Base-by-base conservation (phyloP, 92 coral and sea anemone species). In the Paramuricea clavata region DNA sequence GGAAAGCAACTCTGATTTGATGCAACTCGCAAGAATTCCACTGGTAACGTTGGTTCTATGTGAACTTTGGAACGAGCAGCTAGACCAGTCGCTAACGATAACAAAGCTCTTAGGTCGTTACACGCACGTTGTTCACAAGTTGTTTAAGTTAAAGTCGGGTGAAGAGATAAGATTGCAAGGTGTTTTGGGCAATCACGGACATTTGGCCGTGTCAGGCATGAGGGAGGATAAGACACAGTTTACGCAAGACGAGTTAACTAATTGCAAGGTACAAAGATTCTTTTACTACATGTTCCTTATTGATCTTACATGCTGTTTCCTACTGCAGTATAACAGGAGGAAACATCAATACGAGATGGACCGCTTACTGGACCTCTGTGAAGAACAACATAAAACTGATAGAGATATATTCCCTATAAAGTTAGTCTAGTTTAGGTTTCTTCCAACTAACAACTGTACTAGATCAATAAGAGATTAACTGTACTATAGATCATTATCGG, bases 1-100 rank as follows among this genome's bases (percentile, higher is more conserved):
- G 49, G 34, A 41, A 60, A 60, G 13, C 31, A 61, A 27, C n/a
- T 17, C 17, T 10, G 47, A 59, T 13, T 60, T 79, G 39, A 79
- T 79, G 84, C 33, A 79, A 7, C 34, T 79, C 2, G 71, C 47
- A 17, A 3, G 26, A 41, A 57, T 36, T n/a, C 84, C 84, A 0
- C 57, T 79, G n/a, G 17, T 79, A 8, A 59, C 50, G 0, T 67
- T 65, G 36, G 44, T 79, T 19, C 21, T 79, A 25, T 79, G 84
- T 39, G 84, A 79, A 41, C 32, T 59, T n/a, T 34, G 33, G 72
- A 49, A 49, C 30, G 54, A 59, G 8, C 15, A 59, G 12, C 22
- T 26, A 15, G 32, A 42, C 19, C 17, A 28, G 23, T 35, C 16
- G 1, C 84, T 49, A 56, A 79, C 71, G 22, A 12, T 32, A 17